These are phyloP conservation scores for Rhizoglyphus robini DNA, from an alignment of 1,140 invertebrate genomes.

Conservation along the genomic window DNA sequence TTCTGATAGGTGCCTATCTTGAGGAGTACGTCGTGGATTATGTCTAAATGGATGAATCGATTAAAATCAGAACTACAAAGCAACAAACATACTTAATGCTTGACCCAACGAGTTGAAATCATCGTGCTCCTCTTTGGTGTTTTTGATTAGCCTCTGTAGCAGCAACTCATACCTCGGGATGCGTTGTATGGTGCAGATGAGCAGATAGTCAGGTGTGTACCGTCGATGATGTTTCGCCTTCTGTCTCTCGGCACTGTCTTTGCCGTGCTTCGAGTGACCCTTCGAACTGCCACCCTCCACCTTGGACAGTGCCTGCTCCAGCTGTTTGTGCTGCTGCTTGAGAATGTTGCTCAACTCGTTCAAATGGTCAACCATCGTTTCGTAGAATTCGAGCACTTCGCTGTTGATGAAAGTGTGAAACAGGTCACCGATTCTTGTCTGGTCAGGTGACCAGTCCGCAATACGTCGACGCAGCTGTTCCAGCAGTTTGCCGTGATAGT, in stretches of 20 bases:
- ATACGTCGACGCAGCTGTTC: constrained; percentile 63
- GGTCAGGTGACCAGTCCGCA: constrained; percentile 70
- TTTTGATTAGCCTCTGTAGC: constrained; percentile 81
- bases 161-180: constrained; percentile 90
- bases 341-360: constrained; percentile 83
- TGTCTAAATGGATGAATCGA: too few relatives aligned
- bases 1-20: constrained; percentile 4
- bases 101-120: constrained; percentile 67
- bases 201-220: constrained; percentile 75
- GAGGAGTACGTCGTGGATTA: constrained; percentile 3
- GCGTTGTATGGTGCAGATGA: constrained; percentile 92
- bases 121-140: constrained; percentile 71
- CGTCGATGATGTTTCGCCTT: constrained; percentile 38
- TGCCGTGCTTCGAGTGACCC: background rate
- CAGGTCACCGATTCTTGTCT: constrained; percentile 70
- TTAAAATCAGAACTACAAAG: background rate
- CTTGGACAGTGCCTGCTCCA: background rate
- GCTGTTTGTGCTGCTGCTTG: constrained; percentile 53
- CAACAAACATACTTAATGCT: constrained; percentile 39
- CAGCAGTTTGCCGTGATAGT: constrained; percentile 74
- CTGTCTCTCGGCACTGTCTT: background rate
- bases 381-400: constrained; percentile 80
- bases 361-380: constrained; percentile 89
- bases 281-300: background rate
- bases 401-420: constrained; percentile 53